Conservation (phyloP, 1,140 invertebrate species). For the Ridgeia piscesae region DNA sequence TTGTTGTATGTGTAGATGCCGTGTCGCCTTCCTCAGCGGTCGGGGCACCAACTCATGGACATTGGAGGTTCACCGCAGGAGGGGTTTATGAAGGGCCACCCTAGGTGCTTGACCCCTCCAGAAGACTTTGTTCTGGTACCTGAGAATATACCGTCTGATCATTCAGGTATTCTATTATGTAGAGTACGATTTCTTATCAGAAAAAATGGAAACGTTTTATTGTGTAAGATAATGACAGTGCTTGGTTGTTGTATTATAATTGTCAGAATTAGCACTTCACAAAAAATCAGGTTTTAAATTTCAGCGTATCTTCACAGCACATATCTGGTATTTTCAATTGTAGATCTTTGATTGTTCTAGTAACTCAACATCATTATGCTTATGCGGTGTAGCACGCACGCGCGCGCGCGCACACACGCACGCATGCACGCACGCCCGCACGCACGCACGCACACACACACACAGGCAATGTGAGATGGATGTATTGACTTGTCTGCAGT, state of each 20-base stretch:
- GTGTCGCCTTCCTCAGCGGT: neutral
- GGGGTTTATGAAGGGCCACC: neutral
- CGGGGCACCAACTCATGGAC: conserved; percentile 4
- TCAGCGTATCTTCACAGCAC: no score
- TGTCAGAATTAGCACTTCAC: neutral
- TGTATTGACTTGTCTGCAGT: no score
- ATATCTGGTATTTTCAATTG: no score
- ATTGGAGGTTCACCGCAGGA: neutral
- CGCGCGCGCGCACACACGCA: no score
- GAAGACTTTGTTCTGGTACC: conserved; percentile 59
- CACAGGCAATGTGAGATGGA: no score
- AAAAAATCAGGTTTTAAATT: neutral
- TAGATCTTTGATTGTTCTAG: neutral
- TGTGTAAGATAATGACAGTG: neutral
- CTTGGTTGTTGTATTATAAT: neutral
- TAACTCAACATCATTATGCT: no score
- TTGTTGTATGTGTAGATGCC: neutral
- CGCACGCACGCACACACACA: no score
- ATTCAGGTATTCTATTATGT: neutral
- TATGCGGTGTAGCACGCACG: no score
- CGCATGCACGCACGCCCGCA: no score
- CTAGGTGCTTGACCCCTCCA: neutral
- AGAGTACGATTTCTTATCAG: neutral
- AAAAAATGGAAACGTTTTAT: neutral
- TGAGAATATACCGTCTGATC: conserved; percentile 34